Evolutionary conservation across 2,888 invertebrate genomes (phyloP).

Genomic region (Pterostichus niger): DNA sequence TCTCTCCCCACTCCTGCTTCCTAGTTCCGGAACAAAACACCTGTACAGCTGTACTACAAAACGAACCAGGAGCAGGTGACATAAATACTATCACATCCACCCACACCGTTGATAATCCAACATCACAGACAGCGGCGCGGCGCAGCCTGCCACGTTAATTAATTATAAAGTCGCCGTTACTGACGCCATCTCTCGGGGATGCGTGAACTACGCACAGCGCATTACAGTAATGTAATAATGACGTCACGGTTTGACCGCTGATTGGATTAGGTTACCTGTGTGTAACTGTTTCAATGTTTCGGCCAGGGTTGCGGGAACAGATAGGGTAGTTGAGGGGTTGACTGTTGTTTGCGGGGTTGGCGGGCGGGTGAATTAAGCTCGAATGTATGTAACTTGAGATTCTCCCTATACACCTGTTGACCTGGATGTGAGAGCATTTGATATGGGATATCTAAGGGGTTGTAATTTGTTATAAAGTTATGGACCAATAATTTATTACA

Average conservation of each 20-base stretch:
- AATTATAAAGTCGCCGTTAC: constrained; percentile 46
- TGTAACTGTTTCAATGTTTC: constrained; percentile 43
- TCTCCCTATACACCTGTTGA: constrained; percentile 23
- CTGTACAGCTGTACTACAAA: constrained; percentile 15
- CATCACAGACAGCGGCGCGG: constrained; percentile 20
- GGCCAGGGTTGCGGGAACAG: neutral
- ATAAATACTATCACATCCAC: constrained; percentile 16
- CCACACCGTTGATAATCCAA: constrained; percentile 16
- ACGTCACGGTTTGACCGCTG: constrained; percentile 56
- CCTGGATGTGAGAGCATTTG: neutral
- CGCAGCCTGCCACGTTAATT: constrained; percentile 21
- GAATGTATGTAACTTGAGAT: constrained; percentile 16
- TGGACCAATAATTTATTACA: too few species aligned
- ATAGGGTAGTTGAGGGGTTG: neutral
- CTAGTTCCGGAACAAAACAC: neutral
- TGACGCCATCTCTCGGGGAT: constrained; percentile 18
- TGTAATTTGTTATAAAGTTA: too few species aligned
- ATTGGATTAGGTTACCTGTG: constrained; percentile 53
- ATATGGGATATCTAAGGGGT: too few species aligned
- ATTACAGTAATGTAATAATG: constrained; percentile 57
- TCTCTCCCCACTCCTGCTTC: neutral
- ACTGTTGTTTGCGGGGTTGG: neutral
- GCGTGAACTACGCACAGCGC: constrained; percentile 13
- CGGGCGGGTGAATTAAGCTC: neutral
- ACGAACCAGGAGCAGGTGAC: constrained; percentile 8